Base-by-base conservation (phyloP, 92 coral and sea anemone species). In the Blastomussa wellsi region DNA sequence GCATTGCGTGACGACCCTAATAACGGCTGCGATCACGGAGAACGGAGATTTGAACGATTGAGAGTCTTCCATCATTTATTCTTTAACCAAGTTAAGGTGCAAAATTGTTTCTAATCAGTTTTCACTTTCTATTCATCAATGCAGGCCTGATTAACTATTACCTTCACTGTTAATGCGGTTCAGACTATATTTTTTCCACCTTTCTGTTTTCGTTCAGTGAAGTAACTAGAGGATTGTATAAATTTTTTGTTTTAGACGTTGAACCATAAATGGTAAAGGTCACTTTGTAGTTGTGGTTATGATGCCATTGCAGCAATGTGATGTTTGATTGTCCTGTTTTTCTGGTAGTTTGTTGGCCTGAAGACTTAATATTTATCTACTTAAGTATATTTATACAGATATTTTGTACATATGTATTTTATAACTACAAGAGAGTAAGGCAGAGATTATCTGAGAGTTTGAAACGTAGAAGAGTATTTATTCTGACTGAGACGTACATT, bases 351-450 rank as follows among this genome's bases (percentile, higher is more conserved):
- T 79, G 89, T 82, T 79, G 92, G 70, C 37, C 83, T 86, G 93
- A 74, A 90, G 85, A 92, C 89, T 81, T 92, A 86, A 92, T 92
- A 93, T 92, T 92, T 94, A 94, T 94, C 94, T 91, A 94, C 86
- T 89, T 90, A 89, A 85, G 93, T 94, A 92, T 94, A 94, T 94
- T 92, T 93, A 93, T 90, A 90, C 93, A 91, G 93, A 89, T 83
- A 89, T 94, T 94, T 94, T 94, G 98, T 94, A 94, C 79, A 93
- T 92, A 93, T 77, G 83, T 94, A 94, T 94, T 94, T 94, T 94
- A 90, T 92, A 92, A 89, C 76, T 78, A 92, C 86, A 75, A 81
- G 89, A 81, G 81, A 87, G 93, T 80, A 80, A 81, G 92, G 74
- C 49, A 69, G 92, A 88, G 70, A 89, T 74, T 78, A 86, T 84